phyloP scores from a whole-genome alignment of 2,888 invertebrate species.

The Tricholauxania praeusta region DNA sequence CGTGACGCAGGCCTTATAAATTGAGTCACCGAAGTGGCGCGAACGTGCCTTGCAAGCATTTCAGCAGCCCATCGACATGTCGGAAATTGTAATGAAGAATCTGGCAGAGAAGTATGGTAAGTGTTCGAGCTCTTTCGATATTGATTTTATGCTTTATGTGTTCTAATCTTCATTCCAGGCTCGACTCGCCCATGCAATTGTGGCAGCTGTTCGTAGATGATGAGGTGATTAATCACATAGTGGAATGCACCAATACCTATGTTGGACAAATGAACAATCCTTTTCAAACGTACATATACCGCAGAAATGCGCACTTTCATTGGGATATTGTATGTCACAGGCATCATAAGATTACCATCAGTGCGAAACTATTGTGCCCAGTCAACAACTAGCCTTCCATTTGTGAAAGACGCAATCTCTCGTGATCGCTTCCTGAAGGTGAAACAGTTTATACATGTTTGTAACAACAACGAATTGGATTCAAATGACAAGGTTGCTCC shows the following conservation, averaged over 20 bases:
- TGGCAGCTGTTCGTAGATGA: not conserved
- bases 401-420: not conserved
- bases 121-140: not conserved
- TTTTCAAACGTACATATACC: not conserved
- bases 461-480: not conserved
- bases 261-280: not conserved
- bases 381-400: not conserved
- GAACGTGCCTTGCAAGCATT: slow-evolving; percentile 2
- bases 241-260: not conserved
- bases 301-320: not conserved
- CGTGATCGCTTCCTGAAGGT: not conserved
- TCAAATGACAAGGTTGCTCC: not conserved
- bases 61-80: slow-evolving; percentile 1
- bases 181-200: not conserved
- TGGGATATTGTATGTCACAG: slow-evolving; percentile 1
- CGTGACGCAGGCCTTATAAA: not conserved
- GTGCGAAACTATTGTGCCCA: not conserved
- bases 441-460: not conserved
- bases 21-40: not conserved
- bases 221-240: not conserved
- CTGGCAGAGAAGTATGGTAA: slow-evolving; percentile 14
- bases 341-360: slow-evolving; percentile 1
- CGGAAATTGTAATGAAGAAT: slow-evolving; percentile 8
- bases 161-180: not conserved
- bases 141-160: slow-evolving; percentile 1